phyloP scores from a whole-genome alignment of 2,113 vertebrate species.

The Vanacampus margaritifer region DNA sequence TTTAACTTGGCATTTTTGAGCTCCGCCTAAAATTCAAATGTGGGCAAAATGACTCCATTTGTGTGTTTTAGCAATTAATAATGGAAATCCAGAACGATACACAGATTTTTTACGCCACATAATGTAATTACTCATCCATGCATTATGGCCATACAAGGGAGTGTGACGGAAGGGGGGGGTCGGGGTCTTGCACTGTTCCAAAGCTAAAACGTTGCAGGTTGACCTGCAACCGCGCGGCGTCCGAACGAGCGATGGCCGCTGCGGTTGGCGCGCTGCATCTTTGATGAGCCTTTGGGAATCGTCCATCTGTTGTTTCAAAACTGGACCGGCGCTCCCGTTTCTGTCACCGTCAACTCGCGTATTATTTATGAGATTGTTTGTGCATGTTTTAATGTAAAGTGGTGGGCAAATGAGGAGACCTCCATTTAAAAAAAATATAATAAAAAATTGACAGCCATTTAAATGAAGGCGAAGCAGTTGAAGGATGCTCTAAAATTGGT shows the following conservation, averaged over 20 bases:
- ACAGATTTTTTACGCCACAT: conserved; percentile 24
- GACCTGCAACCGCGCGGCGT: conserved; percentile 50
- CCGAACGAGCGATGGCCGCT: conserved; percentile 60
- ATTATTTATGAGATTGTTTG: conserved; percentile 73
- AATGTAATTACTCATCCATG: conserved; percentile 36
- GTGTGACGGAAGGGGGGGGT: neutral
- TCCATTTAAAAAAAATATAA: neutral
- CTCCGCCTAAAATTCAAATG: too few relatives aligned
- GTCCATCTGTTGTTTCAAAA: conserved; percentile 81
- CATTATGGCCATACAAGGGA: conserved; percentile 10
- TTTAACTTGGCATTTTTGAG: too few relatives aligned
- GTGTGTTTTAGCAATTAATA: neutral
- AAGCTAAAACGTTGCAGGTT: conserved; percentile 30
- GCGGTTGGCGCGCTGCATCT: conserved; percentile 87
- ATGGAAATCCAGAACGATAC: neutral
- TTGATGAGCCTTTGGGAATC: conserved; percentile 91
- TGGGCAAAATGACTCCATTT: too few relatives aligned
- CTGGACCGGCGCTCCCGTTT: conserved; percentile 82
- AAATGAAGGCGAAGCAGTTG: conserved; percentile 69
- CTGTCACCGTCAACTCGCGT: conserved; percentile 63
- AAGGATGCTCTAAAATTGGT: conserved; percentile 17
- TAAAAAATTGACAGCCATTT: conserved; percentile 63
- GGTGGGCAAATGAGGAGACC: conserved; percentile 31
- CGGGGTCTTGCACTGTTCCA: conserved; percentile 23
- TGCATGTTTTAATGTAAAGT: conserved; percentile 75